A percentile compares a stretch with the other conserved stretches of the same genome.
phyloP scores from a whole-genome alignment of 2,113 vertebrate species.

The Oxygymnocypris stewartii region DNA sequence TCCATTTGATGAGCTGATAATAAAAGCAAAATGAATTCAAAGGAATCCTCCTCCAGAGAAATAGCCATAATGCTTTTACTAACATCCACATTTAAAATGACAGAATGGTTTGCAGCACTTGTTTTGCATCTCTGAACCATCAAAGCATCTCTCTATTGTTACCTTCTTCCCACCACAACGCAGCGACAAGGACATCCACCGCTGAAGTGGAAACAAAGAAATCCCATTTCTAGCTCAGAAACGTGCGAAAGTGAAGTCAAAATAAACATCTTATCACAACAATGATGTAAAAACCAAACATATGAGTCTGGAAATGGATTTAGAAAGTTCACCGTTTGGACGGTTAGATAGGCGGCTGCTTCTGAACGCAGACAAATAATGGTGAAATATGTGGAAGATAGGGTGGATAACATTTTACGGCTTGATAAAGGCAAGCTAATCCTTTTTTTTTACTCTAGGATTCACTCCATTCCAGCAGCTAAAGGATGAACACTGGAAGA shows the following conservation, averaged over 20 bases:
- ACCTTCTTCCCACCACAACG: constrained; percentile 26
- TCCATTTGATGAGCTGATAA: constrained; percentile 34
- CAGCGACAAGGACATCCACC: background rate
- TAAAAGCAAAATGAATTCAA: constrained; percentile 46
- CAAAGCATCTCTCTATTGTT: constrained; percentile 43
- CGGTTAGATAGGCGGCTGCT: constrained; percentile 32
- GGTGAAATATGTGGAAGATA: constrained; percentile 47
- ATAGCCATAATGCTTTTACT: constrained; percentile 44
- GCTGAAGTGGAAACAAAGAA: constrained; percentile 44
- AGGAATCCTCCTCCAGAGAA: constrained; percentile 36
- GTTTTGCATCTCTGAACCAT: constrained; percentile 44
- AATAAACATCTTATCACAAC: constrained; percentile 48
- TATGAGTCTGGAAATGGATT: constrained; percentile 29
- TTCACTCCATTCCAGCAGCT: constrained; percentile 1
- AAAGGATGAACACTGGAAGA: background rate
- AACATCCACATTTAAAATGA: constrained; percentile 52
- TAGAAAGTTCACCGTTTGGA: constrained; percentile 24
- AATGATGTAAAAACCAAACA: constrained; percentile 31
- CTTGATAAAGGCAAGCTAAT: constrained; percentile 50
- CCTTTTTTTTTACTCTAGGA: constrained; percentile 11
- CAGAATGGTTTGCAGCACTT: constrained; percentile 15
- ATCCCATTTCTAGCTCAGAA: constrained; percentile 29
- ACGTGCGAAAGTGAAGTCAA: constrained; percentile 8
- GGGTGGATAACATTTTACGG: constrained; percentile 45
- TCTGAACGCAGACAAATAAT: constrained; percentile 43